Evolutionary conservation across 2,888 invertebrate species (phyloP).

Genomic region (Campoplex capitator): DNA sequence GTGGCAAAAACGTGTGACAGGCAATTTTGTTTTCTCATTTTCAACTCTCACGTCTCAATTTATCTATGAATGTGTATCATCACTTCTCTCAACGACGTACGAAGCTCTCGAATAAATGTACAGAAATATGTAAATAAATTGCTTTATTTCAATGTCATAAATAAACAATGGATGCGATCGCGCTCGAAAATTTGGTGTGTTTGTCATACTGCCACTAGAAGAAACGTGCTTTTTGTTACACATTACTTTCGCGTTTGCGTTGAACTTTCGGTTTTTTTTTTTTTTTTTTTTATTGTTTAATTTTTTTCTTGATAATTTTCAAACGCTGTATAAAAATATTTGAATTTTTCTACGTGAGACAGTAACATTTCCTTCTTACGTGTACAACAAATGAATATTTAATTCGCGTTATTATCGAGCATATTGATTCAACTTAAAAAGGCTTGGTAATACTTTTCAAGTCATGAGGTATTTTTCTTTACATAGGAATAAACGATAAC

Average conservation of each 20-base stretch:
- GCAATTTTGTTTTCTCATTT: not conserved
- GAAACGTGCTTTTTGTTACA: conserved; percentile 11
- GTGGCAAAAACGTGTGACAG: conserved; percentile 52
- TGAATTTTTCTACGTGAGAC: conserved; percentile 34
- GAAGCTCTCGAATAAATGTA: conserved; percentile 69
- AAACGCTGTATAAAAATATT: conserved; percentile 59
- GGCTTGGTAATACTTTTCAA: conserved; percentile 27
- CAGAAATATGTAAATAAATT: conserved; percentile 73
- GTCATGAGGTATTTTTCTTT: conserved; percentile 36
- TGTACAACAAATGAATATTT: conserved; percentile 38
- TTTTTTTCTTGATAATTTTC: not conserved
- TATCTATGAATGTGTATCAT: conserved; percentile 21
- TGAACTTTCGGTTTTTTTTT: not conserved
- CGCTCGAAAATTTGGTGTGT: conserved; percentile 32
- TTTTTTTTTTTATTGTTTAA: conserved; percentile 5
- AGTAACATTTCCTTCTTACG: conserved; percentile 33
- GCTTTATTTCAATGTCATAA: conserved; percentile 73
- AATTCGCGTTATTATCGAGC: not conserved
- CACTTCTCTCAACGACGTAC: conserved; percentile 16
- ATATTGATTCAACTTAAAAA: not conserved
- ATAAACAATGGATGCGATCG: conserved; percentile 50
- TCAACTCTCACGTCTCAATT: not conserved
- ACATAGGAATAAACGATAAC: conserved; percentile 15
- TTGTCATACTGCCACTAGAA: conserved; percentile 2
- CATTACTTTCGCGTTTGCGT: conserved; percentile 11